Conservation (phyloP, 2,113 vertebrate genomes). For the Rafetus swinhoei region DNA sequence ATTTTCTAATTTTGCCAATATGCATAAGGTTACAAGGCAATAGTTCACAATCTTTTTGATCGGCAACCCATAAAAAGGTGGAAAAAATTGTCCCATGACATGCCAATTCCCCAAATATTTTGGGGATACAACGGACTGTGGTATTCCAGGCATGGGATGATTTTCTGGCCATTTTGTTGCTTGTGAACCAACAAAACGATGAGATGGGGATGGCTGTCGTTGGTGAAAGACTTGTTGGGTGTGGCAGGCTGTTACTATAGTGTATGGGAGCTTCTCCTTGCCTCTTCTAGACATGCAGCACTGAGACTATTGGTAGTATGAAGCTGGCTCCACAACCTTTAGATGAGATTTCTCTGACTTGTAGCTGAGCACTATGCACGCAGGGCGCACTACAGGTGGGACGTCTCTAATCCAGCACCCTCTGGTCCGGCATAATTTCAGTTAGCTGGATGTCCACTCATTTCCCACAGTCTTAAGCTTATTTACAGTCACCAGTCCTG, state of each 20-base stretch:
- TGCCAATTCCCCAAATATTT: not conserved
- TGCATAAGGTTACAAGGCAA: not conserved
- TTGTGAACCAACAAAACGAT: not conserved
- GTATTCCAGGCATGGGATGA: not conserved
- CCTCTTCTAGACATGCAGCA: not conserved
- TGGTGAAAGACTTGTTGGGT: not conserved
- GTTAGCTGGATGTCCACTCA: too few species aligned
- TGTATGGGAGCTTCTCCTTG: not conserved
- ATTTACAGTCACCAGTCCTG: too few species aligned
- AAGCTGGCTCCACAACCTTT: slow-evolving; percentile 14
- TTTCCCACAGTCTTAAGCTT: too few species aligned
- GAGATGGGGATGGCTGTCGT: not conserved
- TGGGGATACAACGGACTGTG: not conserved
- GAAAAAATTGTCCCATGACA: not conserved
- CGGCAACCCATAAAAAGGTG: not conserved
- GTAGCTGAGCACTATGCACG: not conserved
- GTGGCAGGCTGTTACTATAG: too few species aligned
- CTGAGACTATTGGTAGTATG: not conserved
- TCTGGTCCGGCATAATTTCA: too few species aligned
- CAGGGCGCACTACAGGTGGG: not conserved
- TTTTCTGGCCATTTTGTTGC: not conserved
- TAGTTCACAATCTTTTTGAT: not conserved
- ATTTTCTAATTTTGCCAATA: not conserved
- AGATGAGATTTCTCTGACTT: slow-evolving; percentile 23
- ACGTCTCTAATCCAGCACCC: too few species aligned